phyloP scores from a whole-genome alignment of 2,113 vertebrate genomes.

The Arothron firmamentum region DNA sequence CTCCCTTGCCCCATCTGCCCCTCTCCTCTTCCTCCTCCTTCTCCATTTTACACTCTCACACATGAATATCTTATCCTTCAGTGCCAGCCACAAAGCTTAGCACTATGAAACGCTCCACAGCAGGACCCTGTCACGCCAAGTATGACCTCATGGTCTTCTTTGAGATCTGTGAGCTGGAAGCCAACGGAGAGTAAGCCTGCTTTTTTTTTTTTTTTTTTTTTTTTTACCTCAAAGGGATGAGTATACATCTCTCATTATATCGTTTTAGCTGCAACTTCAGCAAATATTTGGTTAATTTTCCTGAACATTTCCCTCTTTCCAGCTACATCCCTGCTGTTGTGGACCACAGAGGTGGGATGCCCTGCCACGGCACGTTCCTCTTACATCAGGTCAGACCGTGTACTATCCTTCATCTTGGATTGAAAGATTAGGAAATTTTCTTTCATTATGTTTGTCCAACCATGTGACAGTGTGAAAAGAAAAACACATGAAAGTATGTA shows the following conservation, averaged over 20 bases:
- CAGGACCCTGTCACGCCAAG: constrained; percentile 92
- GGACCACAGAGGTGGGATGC: constrained; percentile 94
- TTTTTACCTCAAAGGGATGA: too few relatives aligned
- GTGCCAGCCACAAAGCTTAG: constrained; percentile 96
- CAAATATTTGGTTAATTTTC: neutral
- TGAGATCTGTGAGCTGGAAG: constrained; percentile 97
- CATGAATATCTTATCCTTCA: constrained; percentile 43
- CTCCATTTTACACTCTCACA: too few relatives aligned
- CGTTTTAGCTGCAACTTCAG: too few relatives aligned
- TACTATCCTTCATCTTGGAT: neutral
- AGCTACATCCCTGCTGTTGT: constrained; percentile 96
- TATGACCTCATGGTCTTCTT: constrained; percentile 97
- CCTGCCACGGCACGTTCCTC: constrained; percentile 92
- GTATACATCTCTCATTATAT: neutral
- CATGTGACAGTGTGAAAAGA: neutral
- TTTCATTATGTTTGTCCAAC: neutral
- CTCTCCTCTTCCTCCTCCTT: too few relatives aligned
- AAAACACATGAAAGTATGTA: neutral
- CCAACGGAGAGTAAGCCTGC: constrained; percentile 92
- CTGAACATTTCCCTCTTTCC: constrained; percentile 8
- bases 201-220: neutral
- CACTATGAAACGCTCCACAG: constrained; percentile 84
- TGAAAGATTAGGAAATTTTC: neutral
- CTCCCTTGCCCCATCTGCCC: too few relatives aligned
- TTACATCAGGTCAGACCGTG: constrained; percentile 84